A percentile compares a stretch with the other conserved stretches of the same genome.
Evolutionary conservation across 92 coral and sea anemone genomes (phyloP).

Genomic region (Zoanthus solanderi): DNA sequence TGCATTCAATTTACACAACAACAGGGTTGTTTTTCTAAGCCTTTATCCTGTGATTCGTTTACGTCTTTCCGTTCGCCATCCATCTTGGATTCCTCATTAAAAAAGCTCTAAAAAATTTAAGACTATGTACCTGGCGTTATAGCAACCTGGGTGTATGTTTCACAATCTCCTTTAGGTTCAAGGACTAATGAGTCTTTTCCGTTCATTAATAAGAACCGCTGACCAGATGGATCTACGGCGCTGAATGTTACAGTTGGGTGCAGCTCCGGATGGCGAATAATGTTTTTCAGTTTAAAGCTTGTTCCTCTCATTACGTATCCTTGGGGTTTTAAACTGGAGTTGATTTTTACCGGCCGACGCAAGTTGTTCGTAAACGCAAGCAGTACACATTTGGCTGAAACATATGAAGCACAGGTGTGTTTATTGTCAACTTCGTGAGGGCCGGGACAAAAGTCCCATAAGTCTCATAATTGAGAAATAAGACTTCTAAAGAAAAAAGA

Average conservation of each 20-base stretch:
- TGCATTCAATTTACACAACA: no score
- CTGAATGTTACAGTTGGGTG: slow-evolving; percentile 22
- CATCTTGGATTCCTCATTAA: background rate
- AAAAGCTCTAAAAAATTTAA: background rate
- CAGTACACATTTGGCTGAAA: slow-evolving; percentile 27
- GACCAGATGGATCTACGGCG: slow-evolving; percentile 16
- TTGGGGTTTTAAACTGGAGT: slow-evolving; percentile 26
- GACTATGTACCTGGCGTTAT: slow-evolving; percentile 19
- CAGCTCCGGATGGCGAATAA: slow-evolving; percentile 41
- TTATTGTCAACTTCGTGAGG: no score
- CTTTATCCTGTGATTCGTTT: background rate
- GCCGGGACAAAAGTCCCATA: no score
- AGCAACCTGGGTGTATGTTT: background rate
- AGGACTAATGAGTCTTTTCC: background rate
- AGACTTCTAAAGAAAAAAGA: no score
- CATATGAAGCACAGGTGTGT: no score
- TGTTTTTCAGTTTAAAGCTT: slow-evolving; percentile 32
- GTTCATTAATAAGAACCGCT: slow-evolving; percentile 24
- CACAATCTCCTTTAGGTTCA: slow-evolving; percentile 15
- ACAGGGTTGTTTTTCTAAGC: no score
- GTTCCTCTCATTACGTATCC: slow-evolving; percentile 28
- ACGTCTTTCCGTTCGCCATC: no score
- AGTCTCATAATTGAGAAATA: no score
- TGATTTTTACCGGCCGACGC: slow-evolving; percentile 2
- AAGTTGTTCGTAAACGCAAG: slow-evolving; percentile 7